Base-by-base conservation (phyloP, 1,140 invertebrate genomes). In the Matsumurasca onukii region DNA sequence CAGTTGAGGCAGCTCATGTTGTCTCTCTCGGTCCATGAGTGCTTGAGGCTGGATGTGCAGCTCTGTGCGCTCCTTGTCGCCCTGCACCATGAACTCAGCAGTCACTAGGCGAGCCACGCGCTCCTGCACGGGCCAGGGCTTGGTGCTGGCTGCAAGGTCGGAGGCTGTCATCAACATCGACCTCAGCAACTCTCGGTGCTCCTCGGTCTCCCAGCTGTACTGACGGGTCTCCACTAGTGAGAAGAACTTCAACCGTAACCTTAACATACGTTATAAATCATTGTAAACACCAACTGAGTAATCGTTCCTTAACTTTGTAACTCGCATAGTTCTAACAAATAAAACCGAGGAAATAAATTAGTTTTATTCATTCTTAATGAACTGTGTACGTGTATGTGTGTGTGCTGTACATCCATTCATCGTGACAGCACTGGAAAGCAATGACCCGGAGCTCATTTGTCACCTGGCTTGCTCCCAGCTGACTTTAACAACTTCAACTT, bases 101-200 rank as follows among this genome's bases (percentile, higher is more conserved):
- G 79, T 78, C 1, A 81, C 79, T 3, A 81, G 75, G 29, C 76
- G 75, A n/a, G 80, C 80, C 9, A 82, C 81, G 68, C 78, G 76
- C 70, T 83, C 80, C 75, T 89, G 86, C 15, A 86, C 81, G 29
- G 82, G 78, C 88, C 88, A 89, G 0, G 87, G 86, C 76, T 89
- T 89, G 1, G 83, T 83, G 27, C 87, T 88, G 30, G 87, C 87
- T 5, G 85, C 83, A 1, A 89, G 78, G 77, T 89, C 88, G 72
- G 86, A 87, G 0, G 85, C 86, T 17, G 88, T 89, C 88, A 89
- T 89, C 77, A 88, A 80, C 83, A 89, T 88, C 2, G 83, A 84
- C 49, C 86, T 72, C 0, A 84, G 70, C 34, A 83, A 73, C 39
- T 80, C 79, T n/a, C 83, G 76, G 71, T 86, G 79, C 9, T 83